A percentile compares a stretch with the other conserved stretches of the same genome.
Evolutionary conservation across 2,113 vertebrate species (phyloP).

Genomic region (Rhea americana): DNA sequence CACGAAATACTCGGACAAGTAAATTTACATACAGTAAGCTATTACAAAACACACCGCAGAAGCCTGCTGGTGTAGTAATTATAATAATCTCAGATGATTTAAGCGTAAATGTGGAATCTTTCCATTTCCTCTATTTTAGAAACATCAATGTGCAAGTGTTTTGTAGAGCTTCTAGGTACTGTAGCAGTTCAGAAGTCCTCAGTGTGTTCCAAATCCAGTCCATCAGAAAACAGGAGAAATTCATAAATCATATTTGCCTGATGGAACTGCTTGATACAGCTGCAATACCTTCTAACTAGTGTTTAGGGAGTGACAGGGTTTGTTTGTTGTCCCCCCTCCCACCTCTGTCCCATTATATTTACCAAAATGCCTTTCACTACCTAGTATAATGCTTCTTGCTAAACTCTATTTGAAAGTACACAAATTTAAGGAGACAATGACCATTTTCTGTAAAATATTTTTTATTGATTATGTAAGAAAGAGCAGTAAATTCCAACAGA

Average conservation of each 20-base stretch:
- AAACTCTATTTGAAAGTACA: neutral
- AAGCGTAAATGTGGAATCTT: neutral
- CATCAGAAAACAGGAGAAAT: conserved; percentile 12
- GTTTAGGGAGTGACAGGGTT: conserved; percentile 11
- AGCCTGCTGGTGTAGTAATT: neutral
- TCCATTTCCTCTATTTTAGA: neutral
- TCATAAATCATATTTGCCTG: neutral
- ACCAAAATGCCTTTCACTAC: neutral
- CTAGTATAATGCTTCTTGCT: neutral
- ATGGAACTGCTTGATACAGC: neutral
- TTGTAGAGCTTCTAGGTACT: conserved; percentile 6
- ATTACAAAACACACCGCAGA: neutral
- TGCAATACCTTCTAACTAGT: conserved; percentile 7
- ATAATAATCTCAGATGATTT: neutral
- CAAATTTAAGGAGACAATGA: conserved; percentile 71
- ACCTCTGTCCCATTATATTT: neutral
- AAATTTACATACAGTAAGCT: neutral
- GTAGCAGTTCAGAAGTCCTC: conserved; percentile 8
- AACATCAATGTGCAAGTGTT: neutral
- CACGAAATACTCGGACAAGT: neutral
- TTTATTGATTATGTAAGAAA: conserved; percentile 74
- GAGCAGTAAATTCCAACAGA: conserved; percentile 43
- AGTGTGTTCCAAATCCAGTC: conserved; percentile 28
- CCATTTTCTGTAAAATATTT: conserved; percentile 68
- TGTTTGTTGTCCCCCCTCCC: neutral